phyloP scores from a whole-genome alignment of 2,797 vertebrate genomes.

The Euphonia xanthogaster region DNA sequence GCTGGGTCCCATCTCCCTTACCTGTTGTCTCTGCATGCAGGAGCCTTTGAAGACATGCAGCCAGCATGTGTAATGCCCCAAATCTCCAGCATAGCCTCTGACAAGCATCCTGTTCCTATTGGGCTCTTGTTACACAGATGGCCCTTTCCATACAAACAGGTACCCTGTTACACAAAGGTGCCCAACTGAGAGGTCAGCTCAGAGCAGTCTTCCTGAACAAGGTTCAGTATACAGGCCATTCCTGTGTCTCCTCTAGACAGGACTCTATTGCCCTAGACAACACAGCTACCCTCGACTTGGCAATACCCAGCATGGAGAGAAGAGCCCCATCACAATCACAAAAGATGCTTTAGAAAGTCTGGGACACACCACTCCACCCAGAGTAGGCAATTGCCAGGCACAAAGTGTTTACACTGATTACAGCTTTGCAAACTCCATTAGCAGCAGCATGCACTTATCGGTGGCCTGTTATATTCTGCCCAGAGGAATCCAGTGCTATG shows the following conservation, averaged over 20 bases:
- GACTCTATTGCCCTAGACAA: neutral
- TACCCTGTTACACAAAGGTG: neutral
- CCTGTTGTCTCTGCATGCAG: neutral
- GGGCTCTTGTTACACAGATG: neutral
- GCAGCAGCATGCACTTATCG: neutral
- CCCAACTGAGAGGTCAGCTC: neutral
- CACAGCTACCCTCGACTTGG: neutral
- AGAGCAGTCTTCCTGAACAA: neutral
- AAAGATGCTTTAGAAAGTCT: neutral
- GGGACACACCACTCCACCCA: neutral
- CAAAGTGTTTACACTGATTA: neutral
- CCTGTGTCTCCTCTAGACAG: neutral
- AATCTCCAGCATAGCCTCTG: neutral
- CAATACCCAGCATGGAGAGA: neutral
- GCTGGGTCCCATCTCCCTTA: neutral
- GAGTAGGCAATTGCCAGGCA: neutral
- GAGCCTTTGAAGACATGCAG: neutral
- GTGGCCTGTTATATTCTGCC: neutral
- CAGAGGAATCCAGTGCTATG: neutral
- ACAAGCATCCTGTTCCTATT: neutral
- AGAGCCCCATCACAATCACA: neutral
- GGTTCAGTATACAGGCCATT: neutral
- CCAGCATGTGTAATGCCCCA: accelerated
- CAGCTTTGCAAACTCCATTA: neutral
- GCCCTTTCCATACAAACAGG: neutral